A percentile compares a stretch with the other conserved stretches of the same genome.
phyloP scores from a whole-genome alignment of 2,888 invertebrate species.

The Thereva nobilitata region DNA sequence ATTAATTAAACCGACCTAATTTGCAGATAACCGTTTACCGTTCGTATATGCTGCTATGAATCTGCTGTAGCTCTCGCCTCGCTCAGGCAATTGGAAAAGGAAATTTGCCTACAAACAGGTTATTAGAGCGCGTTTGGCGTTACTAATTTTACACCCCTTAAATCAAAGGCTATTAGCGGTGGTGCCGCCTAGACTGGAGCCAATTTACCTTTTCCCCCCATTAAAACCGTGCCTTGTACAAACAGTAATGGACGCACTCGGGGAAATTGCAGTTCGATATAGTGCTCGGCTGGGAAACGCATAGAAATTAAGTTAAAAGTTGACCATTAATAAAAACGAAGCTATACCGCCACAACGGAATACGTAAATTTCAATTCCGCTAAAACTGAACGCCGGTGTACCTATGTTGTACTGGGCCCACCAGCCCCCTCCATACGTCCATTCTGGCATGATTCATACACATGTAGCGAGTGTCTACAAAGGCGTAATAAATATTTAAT shows the following conservation, averaged over 20 bases:
- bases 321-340: slow-evolving; percentile 9
- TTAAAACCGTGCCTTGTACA: slow-evolving; percentile 7
- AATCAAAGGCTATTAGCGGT: slow-evolving; percentile 23
- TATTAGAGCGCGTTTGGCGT: slow-evolving; percentile 13
- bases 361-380: slow-evolving; percentile 10
- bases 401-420: slow-evolving; percentile 14
- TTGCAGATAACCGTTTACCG: too few relatives aligned
- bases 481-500: slow-evolving; percentile 46
- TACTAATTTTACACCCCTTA: slow-evolving; percentile 22
- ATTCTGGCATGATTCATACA: slow-evolving; percentile 16
- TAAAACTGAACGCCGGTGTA: background rate
- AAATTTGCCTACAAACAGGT: background rate
- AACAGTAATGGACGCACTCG: slow-evolving; percentile 9
- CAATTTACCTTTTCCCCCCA: slow-evolving; percentile 28
- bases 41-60: too few relatives aligned
- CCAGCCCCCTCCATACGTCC: slow-evolving; percentile 16
- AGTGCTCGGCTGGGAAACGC: slow-evolving; percentile 7
- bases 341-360: slow-evolving; percentile 7
- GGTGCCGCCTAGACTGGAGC: slow-evolving; percentile 33
- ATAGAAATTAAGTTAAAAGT: slow-evolving; percentile 30
- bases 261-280: slow-evolving; percentile 17
- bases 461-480: slow-evolving; percentile 40
- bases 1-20: too few relatives aligned
- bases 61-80: too few relatives aligned
- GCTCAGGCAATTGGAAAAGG: too few relatives aligned